These are phyloP conservation scores for Lagodon rhomboides DNA, from an alignment of 2,797 vertebrate genomes.

Conservation along the genomic window DNA sequence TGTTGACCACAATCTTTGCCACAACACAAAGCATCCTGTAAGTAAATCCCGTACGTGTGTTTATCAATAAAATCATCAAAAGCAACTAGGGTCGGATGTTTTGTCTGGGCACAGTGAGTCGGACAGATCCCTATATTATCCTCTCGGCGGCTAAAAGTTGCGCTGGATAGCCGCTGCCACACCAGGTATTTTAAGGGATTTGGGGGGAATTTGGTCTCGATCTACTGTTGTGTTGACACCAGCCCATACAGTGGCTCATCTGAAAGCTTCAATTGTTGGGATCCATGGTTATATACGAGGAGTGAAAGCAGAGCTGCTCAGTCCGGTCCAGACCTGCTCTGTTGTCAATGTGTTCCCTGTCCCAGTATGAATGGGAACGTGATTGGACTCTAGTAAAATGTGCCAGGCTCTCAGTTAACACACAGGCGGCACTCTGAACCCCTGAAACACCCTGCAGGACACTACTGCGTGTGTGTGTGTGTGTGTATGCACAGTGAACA, in stretches of 20 bases:
- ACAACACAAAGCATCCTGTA: no score
- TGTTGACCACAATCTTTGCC: no score
- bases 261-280: constrained; percentile 62
- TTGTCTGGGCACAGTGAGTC: no score
- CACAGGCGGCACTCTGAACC: constrained; percentile 24
- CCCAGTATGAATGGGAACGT: constrained; percentile 34
- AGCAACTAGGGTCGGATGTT: no score
- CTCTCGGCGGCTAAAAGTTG: no score
- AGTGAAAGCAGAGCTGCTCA: constrained; percentile 28
- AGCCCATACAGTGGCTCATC: constrained; percentile 6
- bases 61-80: no score
- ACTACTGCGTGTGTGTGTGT: constrained; percentile 3
- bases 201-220: constrained; percentile 6
- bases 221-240: constrained; percentile 43
- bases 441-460: constrained; percentile 22
- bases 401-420: constrained; percentile 49
- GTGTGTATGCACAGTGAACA: background rate
- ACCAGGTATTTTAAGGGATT: constrained; percentile 43
- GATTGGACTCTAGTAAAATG: constrained; percentile 58
- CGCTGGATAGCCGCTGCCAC: no score
- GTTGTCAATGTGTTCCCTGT: constrained; percentile 66
- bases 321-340: constrained; percentile 50
- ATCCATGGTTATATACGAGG: constrained; percentile 15
- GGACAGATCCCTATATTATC: no score
- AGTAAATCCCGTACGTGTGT: no score